Evolutionary conservation across 2,113 vertebrate species (phyloP), one percentile per base, ranked within the genome.

Genomic region (Thunnus thynnus): DNA sequence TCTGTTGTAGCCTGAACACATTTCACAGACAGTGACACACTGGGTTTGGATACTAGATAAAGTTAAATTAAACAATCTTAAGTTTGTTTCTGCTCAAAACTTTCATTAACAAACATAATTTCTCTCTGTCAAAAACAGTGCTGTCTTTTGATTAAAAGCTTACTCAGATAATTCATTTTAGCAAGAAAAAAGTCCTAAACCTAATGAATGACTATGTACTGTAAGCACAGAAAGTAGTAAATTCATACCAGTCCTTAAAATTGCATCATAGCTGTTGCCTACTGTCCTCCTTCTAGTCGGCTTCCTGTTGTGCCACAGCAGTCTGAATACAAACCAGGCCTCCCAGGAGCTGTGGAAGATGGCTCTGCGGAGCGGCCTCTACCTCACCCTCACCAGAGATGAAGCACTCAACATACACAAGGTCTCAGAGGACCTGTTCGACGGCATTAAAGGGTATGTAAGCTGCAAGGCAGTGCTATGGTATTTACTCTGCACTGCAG

Each of bases 301-400:
- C 4, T 99, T 98, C 95, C 92, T 99, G 89, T 90, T 98, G 90
- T 99, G 97, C 80, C 96, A 97, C 47, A 95, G 88, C 85, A 97
- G 96, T 51, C 93, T 98, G 83, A 95, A 95, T 69, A 55, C 89
- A 0, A 95, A 95, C 51, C 89, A 80, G 22, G 85, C 88, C 7
- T 97, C 96, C 44, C 96, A 94, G 91, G 96, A 96, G 48, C 93
- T 99, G 85, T 99, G 98, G 98, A 96, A 97, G 82, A 89, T 94
- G 91, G 96, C 94, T 17, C 95, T 99, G 72, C 95, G 96, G 73
- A 96, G 96, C 6, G 95, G 97, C n/a, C 85, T 97, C 58, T 96
- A 92, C 81, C 13, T 98, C 92, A 96, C 92, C 30, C 94, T 99
- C 48, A 94, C 96, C 84, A 94, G 98, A n/a, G 97, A 98, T 0